phyloP scores from a whole-genome alignment of 2,797 vertebrate species.

The Rhincodon typus region DNA sequence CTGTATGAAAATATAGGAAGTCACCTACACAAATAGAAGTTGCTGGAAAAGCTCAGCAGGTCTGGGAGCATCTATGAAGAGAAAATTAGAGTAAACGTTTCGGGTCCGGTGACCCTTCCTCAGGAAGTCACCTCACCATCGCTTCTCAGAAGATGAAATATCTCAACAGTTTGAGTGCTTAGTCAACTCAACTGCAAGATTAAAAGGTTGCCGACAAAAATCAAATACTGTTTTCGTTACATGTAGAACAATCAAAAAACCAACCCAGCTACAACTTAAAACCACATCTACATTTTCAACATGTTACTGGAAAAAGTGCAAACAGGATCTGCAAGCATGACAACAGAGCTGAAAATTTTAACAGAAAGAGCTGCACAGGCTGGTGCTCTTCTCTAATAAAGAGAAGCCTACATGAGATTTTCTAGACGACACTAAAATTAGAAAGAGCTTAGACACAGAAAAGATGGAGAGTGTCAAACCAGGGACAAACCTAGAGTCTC shows the following conservation, averaged over 20 bases:
- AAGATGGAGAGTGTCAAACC: background rate
- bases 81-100: no score
- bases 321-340: background rate
- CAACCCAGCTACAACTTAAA: background rate
- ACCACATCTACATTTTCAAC: background rate
- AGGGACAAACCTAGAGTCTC: background rate
- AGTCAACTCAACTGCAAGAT: background rate
- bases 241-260: background rate
- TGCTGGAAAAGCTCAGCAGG: no score
- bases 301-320: background rate
- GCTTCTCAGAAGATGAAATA: background rate
- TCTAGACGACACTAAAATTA: background rate
- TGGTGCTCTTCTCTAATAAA: background rate
- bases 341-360: background rate
- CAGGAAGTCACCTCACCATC: no score
- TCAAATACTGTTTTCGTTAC: background rate
- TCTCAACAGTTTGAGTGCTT: background rate
- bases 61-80: no score
- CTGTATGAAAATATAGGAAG: background rate
- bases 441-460: background rate
- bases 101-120: no score
- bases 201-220: background rate
- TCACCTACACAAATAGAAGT: no score
- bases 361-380: background rate
- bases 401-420: background rate